Percentiles rank a stretch among this genome's conserved stretches.
phyloP scores from a whole-genome alignment of 2,888 invertebrate genomes.

The Tuta absoluta region DNA sequence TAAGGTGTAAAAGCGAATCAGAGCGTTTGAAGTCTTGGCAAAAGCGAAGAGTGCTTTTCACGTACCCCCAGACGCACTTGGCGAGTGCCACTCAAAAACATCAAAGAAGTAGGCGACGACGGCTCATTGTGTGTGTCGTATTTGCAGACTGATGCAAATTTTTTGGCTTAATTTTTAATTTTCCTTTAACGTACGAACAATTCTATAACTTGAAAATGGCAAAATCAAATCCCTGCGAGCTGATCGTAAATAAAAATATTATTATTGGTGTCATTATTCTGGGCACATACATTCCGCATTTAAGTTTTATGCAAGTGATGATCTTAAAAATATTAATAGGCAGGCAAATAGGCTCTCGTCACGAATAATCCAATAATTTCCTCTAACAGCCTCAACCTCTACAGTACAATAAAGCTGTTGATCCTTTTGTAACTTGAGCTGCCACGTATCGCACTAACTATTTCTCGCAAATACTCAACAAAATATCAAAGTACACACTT shows the following conservation, averaged over 20 bases:
- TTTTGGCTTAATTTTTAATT: not conserved
- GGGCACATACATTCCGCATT: too few species aligned
- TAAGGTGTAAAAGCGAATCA: slow-evolving; percentile 74
- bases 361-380: too few species aligned
- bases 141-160: not conserved
- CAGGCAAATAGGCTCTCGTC: too few species aligned
- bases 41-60: slow-evolving; percentile 55
- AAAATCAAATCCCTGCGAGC: too few species aligned
- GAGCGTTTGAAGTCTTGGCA: slow-evolving; percentile 63
- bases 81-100: slow-evolving; percentile 66
- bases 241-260: too few species aligned
- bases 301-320: too few species aligned
- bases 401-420: too few species aligned
- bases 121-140: not conserved
- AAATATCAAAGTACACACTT: slow-evolving; percentile 10
- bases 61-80: slow-evolving; percentile 61
- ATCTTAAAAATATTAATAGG: too few species aligned
- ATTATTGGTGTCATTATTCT: too few species aligned
- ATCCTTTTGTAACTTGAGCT: too few species aligned
- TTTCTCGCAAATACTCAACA: slow-evolving; percentile 4
- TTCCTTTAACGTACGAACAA: not conserved
- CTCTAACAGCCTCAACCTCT: too few species aligned
- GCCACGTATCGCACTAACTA: not conserved
- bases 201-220: too few species aligned
- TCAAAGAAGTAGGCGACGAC: slow-evolving; percentile 50